Evolutionary conservation across 2,113 vertebrate species (phyloP).

Genomic region (Rhagologus leucostigma): DNA sequence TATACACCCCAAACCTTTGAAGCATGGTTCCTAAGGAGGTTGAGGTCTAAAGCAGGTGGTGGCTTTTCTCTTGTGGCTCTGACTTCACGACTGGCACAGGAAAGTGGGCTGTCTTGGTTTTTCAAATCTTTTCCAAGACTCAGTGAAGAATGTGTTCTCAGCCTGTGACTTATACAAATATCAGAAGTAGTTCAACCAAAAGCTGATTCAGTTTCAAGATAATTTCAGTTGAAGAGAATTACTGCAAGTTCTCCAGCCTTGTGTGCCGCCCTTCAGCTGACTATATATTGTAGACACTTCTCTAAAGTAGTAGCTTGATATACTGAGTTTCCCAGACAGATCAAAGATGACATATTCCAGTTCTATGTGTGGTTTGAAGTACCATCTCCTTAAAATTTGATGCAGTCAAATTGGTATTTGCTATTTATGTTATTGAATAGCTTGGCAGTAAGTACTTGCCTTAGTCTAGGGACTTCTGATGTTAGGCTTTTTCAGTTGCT

Average conservation of each 20-base stretch:
- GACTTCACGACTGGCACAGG: background rate
- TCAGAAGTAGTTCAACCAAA: background rate
- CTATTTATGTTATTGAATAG: background rate
- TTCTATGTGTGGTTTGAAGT: background rate
- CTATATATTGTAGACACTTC: background rate
- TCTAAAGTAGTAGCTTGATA: background rate
- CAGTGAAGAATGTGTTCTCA: background rate
- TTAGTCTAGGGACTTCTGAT: background rate
- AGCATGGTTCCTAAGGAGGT: background rate
- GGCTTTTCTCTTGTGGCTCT: background rate
- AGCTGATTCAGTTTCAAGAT: background rate
- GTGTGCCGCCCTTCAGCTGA: background rate
- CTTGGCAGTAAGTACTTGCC: background rate
- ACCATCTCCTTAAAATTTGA: background rate
- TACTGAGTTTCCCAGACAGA: background rate
- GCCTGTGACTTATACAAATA: background rate
- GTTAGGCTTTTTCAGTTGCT: background rate
- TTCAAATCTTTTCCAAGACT: background rate
- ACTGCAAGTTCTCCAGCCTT: background rate
- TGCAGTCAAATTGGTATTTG: background rate
- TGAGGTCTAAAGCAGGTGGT: background rate
- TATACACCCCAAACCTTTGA: background rate
- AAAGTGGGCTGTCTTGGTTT: background rate
- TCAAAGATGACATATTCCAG: background rate
- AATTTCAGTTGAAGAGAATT: background rate